Evolutionary conservation across 2,888 invertebrate species (phyloP), one percentile per base, ranked within the genome.

Genomic region (Cantharis rustica): DNA sequence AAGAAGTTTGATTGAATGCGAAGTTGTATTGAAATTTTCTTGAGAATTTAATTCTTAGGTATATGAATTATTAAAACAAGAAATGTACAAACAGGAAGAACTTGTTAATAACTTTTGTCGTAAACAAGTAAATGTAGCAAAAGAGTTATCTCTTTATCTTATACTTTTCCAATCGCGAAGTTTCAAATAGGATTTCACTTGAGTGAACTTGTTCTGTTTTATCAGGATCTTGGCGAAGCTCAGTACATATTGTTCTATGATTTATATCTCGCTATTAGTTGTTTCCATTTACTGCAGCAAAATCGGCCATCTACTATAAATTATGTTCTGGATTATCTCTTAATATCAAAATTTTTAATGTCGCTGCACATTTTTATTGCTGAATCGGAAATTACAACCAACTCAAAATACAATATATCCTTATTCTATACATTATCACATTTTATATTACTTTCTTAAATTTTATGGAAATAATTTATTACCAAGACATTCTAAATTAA

Each of bases 191-290:
- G 83, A 83, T 82, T 84, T 80, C 81, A 80, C 79, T 82, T 78
- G 82, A 81, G 81, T 79, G 82, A 82, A 79, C 79, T 78, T 81
- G 81, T 77, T 81, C 83, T 83, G 82, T 82, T 84, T 84, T 84
- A 84, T 83, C 83, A 78, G 78, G 76, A 79, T 76, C 78, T 76
- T 81, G 79, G 81, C 73, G 76, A 79, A 79, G 80, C 78, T 80
- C 81, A 79, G 82, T 82, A 82, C 81, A 83, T 84, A 84, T 84
- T 84, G 83, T 82, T 81, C 80, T 81, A 82, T 85, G 84, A 85
- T 85, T 84, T 85, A 85, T 85, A 82, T 80, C 81, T 82, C 80
- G 80, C 84, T 82, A 84, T 84, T 85, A 84, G 84, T 83, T 84
- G 83, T 84, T 83, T 83, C 83, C 83, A 84, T 84, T 83, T 84